These are phyloP conservation scores for Brachypteracias leptosomus DNA, from an alignment of 2,113 vertebrate species.

Conservation along the genomic window DNA sequence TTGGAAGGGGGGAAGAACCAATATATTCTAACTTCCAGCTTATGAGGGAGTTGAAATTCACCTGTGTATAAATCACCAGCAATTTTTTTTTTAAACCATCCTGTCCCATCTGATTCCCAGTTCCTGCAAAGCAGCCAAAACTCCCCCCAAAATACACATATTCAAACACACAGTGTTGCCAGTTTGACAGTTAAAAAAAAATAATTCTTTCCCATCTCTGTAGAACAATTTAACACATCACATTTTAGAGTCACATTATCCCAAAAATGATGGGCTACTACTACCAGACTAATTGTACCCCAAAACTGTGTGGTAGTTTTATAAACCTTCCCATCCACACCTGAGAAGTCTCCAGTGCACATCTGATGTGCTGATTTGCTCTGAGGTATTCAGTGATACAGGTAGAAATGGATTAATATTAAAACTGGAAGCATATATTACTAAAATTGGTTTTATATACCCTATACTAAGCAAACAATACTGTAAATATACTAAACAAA, in stretches of 20 bases:
- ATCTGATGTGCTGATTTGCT: not conserved
- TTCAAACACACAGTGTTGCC: not conserved
- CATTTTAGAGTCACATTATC: not conserved
- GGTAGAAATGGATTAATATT: not conserved
- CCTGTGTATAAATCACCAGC: not conserved
- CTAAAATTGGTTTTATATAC: not conserved
- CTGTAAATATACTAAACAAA: not conserved
- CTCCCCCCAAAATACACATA: not conserved
- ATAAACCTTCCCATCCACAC: not conserved
- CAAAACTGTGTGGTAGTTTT: not conserved
- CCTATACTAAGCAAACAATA: not conserved
- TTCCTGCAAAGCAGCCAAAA: not conserved
- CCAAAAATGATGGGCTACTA: not conserved
- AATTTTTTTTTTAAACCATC: not conserved
- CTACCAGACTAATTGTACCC: not conserved
- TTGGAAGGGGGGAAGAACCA: not conserved
- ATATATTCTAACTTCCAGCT: not conserved
- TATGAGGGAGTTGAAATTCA: not conserved
- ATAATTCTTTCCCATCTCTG: not conserved
- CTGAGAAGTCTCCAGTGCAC: fast-evolving
- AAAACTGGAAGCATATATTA: not conserved
- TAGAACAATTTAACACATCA: not conserved
- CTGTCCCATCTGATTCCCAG: not conserved
- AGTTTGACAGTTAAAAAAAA: not conserved
- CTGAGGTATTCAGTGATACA: not conserved